Base-by-base conservation (phyloP, 2,888 invertebrate species). In the Girardia tigrina region DNA sequence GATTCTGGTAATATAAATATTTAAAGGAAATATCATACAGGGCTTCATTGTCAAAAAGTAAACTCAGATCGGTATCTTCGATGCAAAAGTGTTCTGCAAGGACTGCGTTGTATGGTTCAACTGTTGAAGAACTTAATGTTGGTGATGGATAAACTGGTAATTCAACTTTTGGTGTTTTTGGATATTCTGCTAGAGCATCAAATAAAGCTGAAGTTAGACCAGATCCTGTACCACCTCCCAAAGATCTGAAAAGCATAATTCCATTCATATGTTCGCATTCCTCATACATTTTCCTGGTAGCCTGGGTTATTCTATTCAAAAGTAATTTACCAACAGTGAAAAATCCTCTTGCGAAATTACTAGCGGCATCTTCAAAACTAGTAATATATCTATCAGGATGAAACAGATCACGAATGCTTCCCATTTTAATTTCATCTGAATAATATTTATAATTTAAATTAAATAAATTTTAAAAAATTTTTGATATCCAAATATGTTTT, bases 11-110 rank as follows among this genome's bases (percentile, higher is more conserved):
- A 28, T 75, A 26, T 27, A 75, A n/a, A 1, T 74, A n/a, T 27
- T 28, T 70, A 14, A 16, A 8, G 75, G 74, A 76, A 20, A 75
- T 72, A 4, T 76, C 28, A 29, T 75, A 75, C 16, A 75, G 29
- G 12, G 75, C 76, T 42, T 75, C 75, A 42, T 75, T 75, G 12
- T 75, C 75, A 26, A 75, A 20, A 16, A 75, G 27, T 16, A 75
- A 26, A 1, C 29, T n/a, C 26, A 28, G 16, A 74, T 75, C 74
- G n/a, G 23, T 28, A 16, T 73, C 26, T 42, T 75, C 75, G 23
- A 75, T 28, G 4, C 29, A 28, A n/a, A 28, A 23, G 42, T 75
- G 74, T 20, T 75, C 28, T 4, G 29, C 74, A 20, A 75, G 27
- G 23, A 75, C n/a, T 2, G 26, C 26, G 29, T 75, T 75, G 42